A percentile compares a stretch with the other conserved stretches of the same genome.
These are phyloP conservation scores for Agrenia bidenticulata DNA, from an alignment of 2,888 invertebrate genomes.

Conservation along the genomic window DNA sequence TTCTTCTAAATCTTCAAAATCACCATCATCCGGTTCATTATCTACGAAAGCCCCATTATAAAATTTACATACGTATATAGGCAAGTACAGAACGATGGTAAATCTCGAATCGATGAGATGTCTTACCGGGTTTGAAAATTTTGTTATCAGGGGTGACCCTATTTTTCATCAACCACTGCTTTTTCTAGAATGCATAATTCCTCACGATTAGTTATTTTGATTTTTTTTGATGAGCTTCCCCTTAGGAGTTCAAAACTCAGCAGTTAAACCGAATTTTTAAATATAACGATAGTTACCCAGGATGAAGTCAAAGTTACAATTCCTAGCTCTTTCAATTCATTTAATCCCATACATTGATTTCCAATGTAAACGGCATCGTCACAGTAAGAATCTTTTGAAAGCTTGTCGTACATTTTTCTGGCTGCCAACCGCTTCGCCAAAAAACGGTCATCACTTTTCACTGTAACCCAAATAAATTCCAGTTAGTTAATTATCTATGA, in stretches of 20 bases:
- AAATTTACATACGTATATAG: too few relatives aligned
- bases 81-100: too few relatives aligned
- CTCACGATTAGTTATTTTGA: too few relatives aligned
- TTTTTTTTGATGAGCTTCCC: too few relatives aligned
- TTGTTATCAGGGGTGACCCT: not conserved
- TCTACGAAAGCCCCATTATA: too few relatives aligned
- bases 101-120: too few relatives aligned
- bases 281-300: too few relatives aligned
- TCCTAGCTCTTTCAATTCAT: not conserved
- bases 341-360: constrained; percentile 20
- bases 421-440: constrained; percentile 42
- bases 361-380: constrained; percentile 37
- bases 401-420: constrained; percentile 28
- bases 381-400: constrained; percentile 27
- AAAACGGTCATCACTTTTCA: constrained; percentile 35
- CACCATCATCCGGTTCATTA: constrained; percentile 23
- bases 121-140: not conserved
- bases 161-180: constrained; percentile 24
- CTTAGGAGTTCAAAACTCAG: too few relatives aligned
- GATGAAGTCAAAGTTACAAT: constrained; percentile 3
- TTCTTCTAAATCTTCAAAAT: constrained; percentile 20
- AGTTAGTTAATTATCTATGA: too few relatives aligned
- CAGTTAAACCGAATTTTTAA: too few relatives aligned
- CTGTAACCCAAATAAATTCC: too few relatives aligned
- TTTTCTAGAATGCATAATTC: constrained; percentile 29